Percentiles rank a stretch among this genome's conserved stretches.
phyloP scores from a whole-genome alignment of 2,797 vertebrate species.

The Pagetopsis macropterus region DNA sequence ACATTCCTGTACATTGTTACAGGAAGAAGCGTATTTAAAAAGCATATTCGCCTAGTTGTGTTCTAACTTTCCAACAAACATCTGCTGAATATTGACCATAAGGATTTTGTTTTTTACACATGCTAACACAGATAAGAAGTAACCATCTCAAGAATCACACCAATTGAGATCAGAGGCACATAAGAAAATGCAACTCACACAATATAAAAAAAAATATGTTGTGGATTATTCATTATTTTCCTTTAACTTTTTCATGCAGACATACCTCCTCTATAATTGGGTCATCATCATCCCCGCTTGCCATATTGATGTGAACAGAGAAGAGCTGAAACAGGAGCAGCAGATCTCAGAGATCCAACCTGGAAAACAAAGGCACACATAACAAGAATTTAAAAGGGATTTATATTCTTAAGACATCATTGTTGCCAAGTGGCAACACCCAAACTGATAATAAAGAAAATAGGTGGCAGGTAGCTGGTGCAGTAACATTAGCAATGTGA shows the following conservation, averaged over 20 bases:
- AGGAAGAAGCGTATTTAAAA: no score
- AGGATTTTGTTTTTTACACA: no score
- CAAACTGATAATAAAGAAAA: constrained; percentile 6
- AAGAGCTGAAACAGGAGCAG: constrained; percentile 45
- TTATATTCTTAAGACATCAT: neutral
- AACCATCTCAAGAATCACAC: neutral
- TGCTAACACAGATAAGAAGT: no score
- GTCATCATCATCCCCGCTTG: constrained; percentile 97
- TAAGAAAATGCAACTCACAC: neutral
- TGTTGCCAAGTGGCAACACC: constrained; percentile 2
- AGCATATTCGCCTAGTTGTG: no score
- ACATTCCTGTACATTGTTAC: no score
- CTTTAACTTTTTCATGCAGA: no score
- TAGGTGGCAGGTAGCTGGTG: neutral
- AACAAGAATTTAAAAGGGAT: no score
- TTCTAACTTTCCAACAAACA: no score
- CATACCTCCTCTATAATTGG: constrained; percentile 97
- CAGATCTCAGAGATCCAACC: constrained; percentile 67
- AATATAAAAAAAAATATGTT: neutral
- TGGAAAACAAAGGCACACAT: constrained; percentile 29
- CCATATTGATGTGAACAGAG: constrained; percentile 86
- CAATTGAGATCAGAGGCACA: no score
- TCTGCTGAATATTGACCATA: no score
- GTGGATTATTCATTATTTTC: neutral
- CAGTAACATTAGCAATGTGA: neutral